Evolutionary conservation across 2,797 vertebrate species (phyloP).

Genomic region (Sphenodon punctatus): DNA sequence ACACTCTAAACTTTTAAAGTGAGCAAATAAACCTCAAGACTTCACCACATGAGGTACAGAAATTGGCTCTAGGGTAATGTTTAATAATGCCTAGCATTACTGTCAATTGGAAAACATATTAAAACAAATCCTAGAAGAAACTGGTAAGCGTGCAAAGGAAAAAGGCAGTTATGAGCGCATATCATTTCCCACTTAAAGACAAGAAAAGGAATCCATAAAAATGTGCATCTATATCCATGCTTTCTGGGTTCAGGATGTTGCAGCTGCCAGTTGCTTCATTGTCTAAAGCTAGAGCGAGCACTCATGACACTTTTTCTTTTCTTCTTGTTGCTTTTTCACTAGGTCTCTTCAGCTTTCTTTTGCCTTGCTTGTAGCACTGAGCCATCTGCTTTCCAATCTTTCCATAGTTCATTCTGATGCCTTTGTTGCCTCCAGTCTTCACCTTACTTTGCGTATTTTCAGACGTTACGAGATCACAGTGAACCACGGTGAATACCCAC

Average conservation of each 20-base stretch:
- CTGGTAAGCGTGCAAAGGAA: not conserved
- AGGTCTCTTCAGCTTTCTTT: not conserved
- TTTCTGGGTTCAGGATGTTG: not conserved
- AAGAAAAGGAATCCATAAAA: not conserved
- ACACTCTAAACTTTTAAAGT: not conserved
- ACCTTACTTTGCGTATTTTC: too few species aligned
- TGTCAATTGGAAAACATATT: slow-evolving; percentile 2
- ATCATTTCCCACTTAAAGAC: slow-evolving; percentile 5
- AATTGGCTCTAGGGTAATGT: not conserved
- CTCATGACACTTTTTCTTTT: not conserved
- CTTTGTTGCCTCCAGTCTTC: not conserved
- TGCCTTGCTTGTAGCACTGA: not conserved
- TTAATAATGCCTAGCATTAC: slow-evolving; percentile 15
- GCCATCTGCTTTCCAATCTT: not conserved
- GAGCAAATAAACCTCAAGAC: slow-evolving; percentile 26
- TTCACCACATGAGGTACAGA: slow-evolving; percentile 5
- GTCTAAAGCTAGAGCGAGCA: not conserved
- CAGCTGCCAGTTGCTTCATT: not conserved
- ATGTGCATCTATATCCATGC: not conserved
- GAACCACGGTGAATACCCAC: too few species aligned
- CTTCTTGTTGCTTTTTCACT: not conserved
- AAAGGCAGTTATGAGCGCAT: not conserved
- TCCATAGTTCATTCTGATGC: not conserved
- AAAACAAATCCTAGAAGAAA: not conserved
- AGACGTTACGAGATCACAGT: too few species aligned